phyloP scores from a whole-genome alignment of 2,113 vertebrate genomes.

The Panthera uncia region DNA sequence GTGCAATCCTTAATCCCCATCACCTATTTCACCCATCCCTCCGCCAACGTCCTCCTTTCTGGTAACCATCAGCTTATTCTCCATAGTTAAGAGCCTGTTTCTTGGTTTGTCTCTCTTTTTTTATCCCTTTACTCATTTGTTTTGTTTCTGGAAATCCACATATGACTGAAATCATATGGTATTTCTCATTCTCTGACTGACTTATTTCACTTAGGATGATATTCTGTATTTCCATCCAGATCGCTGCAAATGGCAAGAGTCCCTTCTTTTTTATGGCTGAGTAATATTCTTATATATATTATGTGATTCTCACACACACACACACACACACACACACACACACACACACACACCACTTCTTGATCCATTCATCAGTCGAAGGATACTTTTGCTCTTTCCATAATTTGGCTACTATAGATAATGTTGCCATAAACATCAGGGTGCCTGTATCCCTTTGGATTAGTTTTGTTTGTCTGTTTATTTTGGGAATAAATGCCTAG shows the following conservation, averaged over 20 bases:
- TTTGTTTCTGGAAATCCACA: not conserved
- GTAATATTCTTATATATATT: no score
- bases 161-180: not conserved
- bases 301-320: no score
- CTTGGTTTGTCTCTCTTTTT: not conserved
- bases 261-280: not conserved
- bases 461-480: no score
- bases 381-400: no score
- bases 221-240: not conserved
- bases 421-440: no score
- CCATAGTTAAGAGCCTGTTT: not conserved
- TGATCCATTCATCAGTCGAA: no score
- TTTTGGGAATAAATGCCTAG: no score
- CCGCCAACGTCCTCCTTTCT: not conserved
- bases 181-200: not conserved
- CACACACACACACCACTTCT: no score
- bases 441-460: no score
- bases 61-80: not conserved
- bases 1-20: not conserved
- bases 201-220: not conserved
- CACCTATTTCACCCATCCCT: not conserved
- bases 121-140: not conserved
- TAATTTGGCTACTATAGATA: no score
- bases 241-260: not conserved
- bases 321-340: no score